Evolutionary conservation across 2,113 vertebrate species (phyloP).

Genomic region (Malaclemys terrapin): DNA sequence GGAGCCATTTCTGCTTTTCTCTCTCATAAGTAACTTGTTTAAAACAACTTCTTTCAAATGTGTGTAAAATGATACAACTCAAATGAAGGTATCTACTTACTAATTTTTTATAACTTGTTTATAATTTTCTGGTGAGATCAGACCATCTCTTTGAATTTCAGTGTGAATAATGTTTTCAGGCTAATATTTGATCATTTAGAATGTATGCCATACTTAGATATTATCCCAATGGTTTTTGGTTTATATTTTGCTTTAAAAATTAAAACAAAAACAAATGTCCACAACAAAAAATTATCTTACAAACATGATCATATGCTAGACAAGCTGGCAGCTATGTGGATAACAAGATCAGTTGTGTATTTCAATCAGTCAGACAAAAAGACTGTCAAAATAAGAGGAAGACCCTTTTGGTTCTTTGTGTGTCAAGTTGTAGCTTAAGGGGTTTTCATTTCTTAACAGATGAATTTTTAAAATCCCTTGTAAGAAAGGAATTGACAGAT

Average conservation of each 20-base stretch:
- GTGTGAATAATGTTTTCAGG: not conserved
- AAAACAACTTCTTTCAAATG: conserved; percentile 11
- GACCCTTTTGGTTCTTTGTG: not conserved
- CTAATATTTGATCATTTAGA: not conserved
- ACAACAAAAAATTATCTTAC: not conserved
- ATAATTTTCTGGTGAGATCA: not conserved
- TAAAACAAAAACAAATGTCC: not conserved
- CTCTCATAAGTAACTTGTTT: not conserved
- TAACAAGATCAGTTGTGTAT: not conserved
- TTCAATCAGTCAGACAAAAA: not conserved
- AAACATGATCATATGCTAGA: not conserved
- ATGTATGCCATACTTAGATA: not conserved
- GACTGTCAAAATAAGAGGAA: not conserved
- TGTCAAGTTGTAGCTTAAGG: not conserved
- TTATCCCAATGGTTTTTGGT: not conserved
- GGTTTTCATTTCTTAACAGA: not conserved
- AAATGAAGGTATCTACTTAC: conserved; percentile 25
- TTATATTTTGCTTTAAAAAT: not conserved
- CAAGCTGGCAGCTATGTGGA: not conserved
- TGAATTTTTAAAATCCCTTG: not conserved
- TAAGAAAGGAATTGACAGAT: conserved; percentile 16
- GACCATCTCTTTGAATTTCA: not conserved
- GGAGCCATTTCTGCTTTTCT: not conserved
- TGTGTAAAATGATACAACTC: conserved; percentile 18
- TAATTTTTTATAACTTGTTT: not conserved